These are phyloP conservation scores for Dendrocopos noguchii DNA, from an alignment of 2,113 vertebrate genomes.

Conservation along the genomic window DNA sequence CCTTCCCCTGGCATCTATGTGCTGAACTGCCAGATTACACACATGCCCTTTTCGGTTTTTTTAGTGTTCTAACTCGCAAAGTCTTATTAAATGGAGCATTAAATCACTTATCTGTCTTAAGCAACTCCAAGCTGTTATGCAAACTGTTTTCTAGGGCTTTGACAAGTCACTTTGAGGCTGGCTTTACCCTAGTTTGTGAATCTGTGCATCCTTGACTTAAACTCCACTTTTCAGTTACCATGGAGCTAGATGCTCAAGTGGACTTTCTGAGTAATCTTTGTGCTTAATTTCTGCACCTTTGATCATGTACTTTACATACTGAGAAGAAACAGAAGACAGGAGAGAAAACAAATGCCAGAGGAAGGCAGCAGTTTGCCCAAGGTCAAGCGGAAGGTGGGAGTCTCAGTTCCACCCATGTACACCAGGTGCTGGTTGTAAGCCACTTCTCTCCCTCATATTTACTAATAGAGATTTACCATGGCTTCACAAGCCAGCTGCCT, in stretches of 20 bases:
- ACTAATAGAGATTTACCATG: background rate
- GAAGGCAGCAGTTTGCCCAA: background rate
- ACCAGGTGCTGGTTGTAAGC: too few species aligned
- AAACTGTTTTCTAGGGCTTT: background rate
- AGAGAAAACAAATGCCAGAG: background rate
- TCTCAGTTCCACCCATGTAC: background rate
- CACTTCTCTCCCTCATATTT: background rate
- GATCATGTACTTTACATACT: background rate
- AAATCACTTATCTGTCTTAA: background rate
- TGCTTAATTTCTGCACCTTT: background rate
- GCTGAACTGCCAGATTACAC: background rate
- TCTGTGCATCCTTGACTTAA: background rate
- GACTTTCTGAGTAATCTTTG: background rate
- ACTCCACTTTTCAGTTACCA: background rate
- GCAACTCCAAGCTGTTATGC: background rate
- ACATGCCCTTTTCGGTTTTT: background rate
- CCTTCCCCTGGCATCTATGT: background rate
- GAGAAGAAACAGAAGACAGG: background rate
- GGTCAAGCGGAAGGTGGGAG: background rate
- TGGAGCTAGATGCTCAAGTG: background rate
- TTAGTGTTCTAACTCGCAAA: background rate
- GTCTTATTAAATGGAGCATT: background rate
- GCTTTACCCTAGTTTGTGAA: background rate
- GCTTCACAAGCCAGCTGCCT: background rate
- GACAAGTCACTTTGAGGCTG: background rate